These are phyloP conservation scores for Pristionchus exspectatus DNA, from an alignment of 2,888 invertebrate genomes.

Conservation along the genomic window DNA sequence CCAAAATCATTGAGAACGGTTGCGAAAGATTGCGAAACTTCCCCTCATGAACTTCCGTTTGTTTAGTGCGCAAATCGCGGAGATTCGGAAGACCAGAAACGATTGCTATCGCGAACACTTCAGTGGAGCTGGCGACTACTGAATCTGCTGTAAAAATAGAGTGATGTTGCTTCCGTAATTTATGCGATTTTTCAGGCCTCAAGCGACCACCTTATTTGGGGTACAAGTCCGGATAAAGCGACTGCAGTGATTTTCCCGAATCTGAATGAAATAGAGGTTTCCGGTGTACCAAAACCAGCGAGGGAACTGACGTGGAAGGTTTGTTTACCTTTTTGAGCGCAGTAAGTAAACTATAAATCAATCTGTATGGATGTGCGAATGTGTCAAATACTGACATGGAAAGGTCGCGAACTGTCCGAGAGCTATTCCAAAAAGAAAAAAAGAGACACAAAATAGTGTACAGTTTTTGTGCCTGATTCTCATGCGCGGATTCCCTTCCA, in stretches of 20 bases:
- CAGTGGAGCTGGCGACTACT: neutral
- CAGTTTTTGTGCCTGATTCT: neutral
- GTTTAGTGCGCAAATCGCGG: neutral
- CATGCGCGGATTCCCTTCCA: neutral
- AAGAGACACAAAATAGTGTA: neutral
- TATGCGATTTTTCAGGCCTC: too few species aligned
- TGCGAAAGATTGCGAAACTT: neutral
- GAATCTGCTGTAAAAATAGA: neutral
- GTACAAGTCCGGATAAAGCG: too few species aligned
- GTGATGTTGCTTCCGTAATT: neutral
- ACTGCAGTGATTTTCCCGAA: too few species aligned
- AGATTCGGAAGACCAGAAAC: neutral
- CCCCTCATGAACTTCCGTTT: neutral
- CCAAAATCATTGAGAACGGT: constrained; percentile 8
- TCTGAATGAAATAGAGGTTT: neutral
- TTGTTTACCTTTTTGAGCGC: neutral
- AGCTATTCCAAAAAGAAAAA: too few species aligned
- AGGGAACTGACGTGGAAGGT: constrained; percentile 31
- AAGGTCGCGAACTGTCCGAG: too few species aligned
- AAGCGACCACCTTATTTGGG: too few species aligned
- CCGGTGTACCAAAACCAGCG: neutral
- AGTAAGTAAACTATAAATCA: too few species aligned
- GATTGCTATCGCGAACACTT: neutral
- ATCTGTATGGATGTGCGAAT: too few species aligned
- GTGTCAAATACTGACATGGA: neutral